Percentiles rank a stretch among this genome's conserved stretches.
Conservation (phyloP, 2,888 invertebrate genomes). For the Amiota minor region DNA sequence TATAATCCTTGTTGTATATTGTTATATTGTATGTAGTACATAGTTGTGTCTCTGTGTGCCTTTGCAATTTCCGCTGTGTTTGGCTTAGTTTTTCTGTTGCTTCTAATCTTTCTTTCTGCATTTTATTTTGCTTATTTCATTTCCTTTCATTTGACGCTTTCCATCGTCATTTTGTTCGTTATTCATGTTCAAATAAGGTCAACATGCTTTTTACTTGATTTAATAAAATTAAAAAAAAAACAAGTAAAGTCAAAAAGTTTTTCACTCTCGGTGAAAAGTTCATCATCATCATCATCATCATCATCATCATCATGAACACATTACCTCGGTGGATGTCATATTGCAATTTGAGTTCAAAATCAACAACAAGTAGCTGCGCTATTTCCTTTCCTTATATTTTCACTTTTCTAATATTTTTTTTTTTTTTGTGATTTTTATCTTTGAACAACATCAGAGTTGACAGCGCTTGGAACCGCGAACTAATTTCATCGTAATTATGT, state of each 20-base stretch:
- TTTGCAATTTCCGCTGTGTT: slow-evolving; percentile 32
- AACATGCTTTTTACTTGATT: slow-evolving; percentile 58
- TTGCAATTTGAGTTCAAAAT: slow-evolving; percentile 10
- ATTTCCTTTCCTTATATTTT: background rate
- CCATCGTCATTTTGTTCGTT: background rate
- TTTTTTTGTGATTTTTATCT: background rate
- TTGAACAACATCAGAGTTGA: slow-evolving; percentile 14
- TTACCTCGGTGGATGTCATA: background rate
- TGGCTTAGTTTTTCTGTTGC: slow-evolving; percentile 38
- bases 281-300: slow-evolving; percentile 5
- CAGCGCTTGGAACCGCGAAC: slow-evolving; percentile 59
- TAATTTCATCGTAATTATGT: slow-evolving; percentile 55
- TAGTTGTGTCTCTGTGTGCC: no score
- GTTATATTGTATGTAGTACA: no score
- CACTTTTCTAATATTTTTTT: background rate
- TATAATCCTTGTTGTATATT: no score
- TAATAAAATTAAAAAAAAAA: slow-evolving; percentile 47
- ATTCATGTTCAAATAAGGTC: slow-evolving; percentile 51
- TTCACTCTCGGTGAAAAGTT: background rate
- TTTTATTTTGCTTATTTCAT: slow-evolving; percentile 22
- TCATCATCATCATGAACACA: background rate
- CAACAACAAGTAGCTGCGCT: background rate
- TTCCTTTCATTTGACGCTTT: background rate
- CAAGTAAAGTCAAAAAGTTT: background rate
- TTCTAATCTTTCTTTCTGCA: slow-evolving; percentile 40